phyloP scores from a whole-genome alignment of 2,888 invertebrate species.

The Geotrupes spiniger region DNA sequence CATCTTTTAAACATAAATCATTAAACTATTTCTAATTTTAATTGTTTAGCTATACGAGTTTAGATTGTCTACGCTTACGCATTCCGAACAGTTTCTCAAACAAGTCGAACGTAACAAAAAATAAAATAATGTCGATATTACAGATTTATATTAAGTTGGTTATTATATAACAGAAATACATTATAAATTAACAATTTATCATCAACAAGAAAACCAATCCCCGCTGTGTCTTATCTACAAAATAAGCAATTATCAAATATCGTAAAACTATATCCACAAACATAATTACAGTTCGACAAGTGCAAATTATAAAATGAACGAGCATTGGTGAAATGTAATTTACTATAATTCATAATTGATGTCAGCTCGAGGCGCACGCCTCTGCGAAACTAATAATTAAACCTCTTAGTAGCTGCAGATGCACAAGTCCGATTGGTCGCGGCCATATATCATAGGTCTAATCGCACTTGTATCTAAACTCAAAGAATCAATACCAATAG shows the following conservation, averaged over 20 bases:
- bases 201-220: conserved; percentile 15
- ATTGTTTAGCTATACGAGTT: too few relatives aligned
- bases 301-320: conserved; percentile 26
- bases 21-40: too few relatives aligned
- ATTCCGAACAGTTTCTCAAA: conserved; percentile 1
- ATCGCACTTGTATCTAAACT: conserved; percentile 26
- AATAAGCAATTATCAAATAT: conserved; percentile 18
- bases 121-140: neutral
- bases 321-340: conserved; percentile 27
- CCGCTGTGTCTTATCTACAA: conserved; percentile 12
- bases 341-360: conserved; percentile 31
- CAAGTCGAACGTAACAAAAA: neutral
- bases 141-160: neutral
- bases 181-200: conserved; percentile 9
- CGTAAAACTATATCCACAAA: conserved; percentile 12
- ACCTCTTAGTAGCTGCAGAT: conserved; percentile 30
- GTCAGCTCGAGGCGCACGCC: conserved; percentile 27
- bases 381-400: conserved; percentile 27
- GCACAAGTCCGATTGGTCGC: conserved; percentile 23
- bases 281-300: conserved; percentile 20
- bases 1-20: too few relatives aligned
- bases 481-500: conserved; percentile 28
- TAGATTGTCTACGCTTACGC: too few relatives aligned
- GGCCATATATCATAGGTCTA: conserved; percentile 29
- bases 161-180: conserved; percentile 15